These are phyloP conservation scores for Porites evermanni DNA, from an alignment of 92 coral and sea anemone genomes.

Conservation along the genomic window DNA sequence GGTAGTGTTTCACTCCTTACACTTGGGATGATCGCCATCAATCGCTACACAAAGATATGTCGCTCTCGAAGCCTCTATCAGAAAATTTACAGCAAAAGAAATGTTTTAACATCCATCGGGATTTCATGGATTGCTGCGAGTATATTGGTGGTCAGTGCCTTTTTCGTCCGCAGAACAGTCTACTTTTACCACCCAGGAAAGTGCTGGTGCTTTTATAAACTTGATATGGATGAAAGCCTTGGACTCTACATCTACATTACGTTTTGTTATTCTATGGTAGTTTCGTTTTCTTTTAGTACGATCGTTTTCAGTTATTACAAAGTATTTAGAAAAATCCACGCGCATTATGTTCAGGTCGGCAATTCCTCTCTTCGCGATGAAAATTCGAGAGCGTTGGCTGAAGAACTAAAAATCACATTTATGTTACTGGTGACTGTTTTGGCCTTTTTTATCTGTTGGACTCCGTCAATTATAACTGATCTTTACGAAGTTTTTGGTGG, in stretches of 20 bases:
- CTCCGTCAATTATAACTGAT: background rate
- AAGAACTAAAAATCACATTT: constrained; percentile 8
- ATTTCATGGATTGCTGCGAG: background rate
- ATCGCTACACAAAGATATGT: constrained; percentile 24
- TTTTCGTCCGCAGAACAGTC: background rate
- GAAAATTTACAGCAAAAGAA: constrained; percentile 15
- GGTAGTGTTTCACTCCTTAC: constrained; percentile 5
- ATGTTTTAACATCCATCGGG: constrained; percentile 18
- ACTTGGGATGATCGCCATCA: constrained; percentile 23
- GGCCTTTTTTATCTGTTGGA: constrained; percentile 27
- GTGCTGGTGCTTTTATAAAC: background rate
- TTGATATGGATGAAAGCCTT: background rate
- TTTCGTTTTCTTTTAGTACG: background rate
- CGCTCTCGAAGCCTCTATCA: constrained; percentile 7
- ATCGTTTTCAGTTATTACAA: constrained; percentile 22
- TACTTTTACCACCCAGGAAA: constrained; percentile 27
- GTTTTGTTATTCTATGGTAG: background rate
- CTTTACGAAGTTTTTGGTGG: constrained; percentile 1
- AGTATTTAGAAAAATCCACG: constrained; percentile 19
- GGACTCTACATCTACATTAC: background rate
- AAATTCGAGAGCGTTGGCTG: constrained; percentile 11
- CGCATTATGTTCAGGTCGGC: constrained; percentile 15
- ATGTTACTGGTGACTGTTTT: constrained; percentile 8
- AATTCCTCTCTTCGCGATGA: constrained; percentile 1
- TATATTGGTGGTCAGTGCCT: background rate